phyloP scores from a whole-genome alignment of 2,797 vertebrate genomes.

The Megaceryle alcyon region DNA sequence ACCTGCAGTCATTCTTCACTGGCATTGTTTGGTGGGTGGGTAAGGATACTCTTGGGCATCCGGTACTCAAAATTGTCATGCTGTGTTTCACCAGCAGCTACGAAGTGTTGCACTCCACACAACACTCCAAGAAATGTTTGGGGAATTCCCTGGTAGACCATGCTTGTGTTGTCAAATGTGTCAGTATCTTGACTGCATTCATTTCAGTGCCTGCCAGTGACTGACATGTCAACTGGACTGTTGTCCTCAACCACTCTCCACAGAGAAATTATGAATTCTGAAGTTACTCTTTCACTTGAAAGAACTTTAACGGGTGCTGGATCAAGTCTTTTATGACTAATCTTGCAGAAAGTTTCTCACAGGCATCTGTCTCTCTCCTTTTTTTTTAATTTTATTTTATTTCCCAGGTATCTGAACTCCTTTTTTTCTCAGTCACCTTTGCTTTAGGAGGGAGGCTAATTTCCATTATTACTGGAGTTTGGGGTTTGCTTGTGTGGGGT shows the following conservation, averaged over 20 bases:
- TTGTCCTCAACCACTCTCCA: neutral
- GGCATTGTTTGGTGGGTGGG: neutral
- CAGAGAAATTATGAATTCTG: neutral
- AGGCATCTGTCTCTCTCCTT: neutral
- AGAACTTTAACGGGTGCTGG: neutral
- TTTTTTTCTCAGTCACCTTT: neutral
- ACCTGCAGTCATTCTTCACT: neutral
- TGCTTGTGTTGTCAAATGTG: neutral
- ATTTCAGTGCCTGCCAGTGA: constrained; percentile 47
- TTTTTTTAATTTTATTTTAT: neutral
- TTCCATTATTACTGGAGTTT: neutral
- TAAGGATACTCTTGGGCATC: neutral
- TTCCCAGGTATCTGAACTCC: neutral
- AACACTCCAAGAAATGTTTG: neutral
- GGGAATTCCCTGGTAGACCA: neutral
- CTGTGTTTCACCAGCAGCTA: neutral
- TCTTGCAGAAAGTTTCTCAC: neutral
- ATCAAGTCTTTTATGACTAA: neutral
- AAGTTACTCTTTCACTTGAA: neutral
- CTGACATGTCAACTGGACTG: neutral
- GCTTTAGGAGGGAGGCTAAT: neutral
- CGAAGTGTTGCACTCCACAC: neutral
- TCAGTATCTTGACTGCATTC: neutral
- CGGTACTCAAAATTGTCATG: neutral
- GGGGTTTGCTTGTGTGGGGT: neutral